A percentile compares a stretch with the other conserved stretches of the same genome.
Evolutionary conservation across 1,140 invertebrate species (phyloP).

Genomic region (Drosophila ficusphila): DNA sequence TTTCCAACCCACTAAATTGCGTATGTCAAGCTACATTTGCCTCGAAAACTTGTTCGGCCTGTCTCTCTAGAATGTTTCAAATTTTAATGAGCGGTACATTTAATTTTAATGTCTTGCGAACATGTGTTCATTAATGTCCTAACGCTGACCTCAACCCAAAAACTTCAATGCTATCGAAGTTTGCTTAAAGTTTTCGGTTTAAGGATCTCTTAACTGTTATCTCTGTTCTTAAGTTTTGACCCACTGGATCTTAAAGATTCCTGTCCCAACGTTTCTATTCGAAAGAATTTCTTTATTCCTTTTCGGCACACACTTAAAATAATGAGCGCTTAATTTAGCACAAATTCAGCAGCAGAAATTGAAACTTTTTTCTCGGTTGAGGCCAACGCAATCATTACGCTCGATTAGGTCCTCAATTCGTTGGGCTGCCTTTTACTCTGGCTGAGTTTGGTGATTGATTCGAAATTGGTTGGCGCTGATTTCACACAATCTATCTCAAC

Average conservation of each 20-base stretch:
- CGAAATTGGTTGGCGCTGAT: conserved; percentile 80
- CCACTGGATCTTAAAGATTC: conserved; percentile 4
- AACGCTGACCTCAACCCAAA: conserved; percentile 24
- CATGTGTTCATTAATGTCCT: conserved; percentile 76
- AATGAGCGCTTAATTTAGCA: conserved; percentile 80
- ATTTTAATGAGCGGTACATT: conserved; percentile 78
- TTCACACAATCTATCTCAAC: conserved; percentile 74
- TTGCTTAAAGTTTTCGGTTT: conserved; percentile 13
- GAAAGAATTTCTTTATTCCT: conserved; percentile 33
- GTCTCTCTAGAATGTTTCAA: conserved; percentile 60
- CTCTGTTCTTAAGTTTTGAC: too few species aligned
- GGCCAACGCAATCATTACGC: conserved; percentile 78
- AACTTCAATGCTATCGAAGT: conserved; percentile 2
- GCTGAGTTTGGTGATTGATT: conserved; percentile 67
- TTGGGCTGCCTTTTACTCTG: conserved; percentile 19
- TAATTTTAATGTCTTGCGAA: conserved; percentile 78
- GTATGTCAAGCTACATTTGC: conserved; percentile 66
- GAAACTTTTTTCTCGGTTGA: conserved; percentile 21
- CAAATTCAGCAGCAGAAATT: conserved; percentile 57
- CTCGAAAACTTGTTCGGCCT: conserved; percentile 21
- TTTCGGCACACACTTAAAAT: conserved; percentile 66
- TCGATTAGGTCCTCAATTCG: conserved; percentile 68
- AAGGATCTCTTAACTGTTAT: background rate
- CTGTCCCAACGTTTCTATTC: conserved; percentile 36
- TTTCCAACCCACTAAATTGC: conserved; percentile 21